Percentiles rank a stretch among this genome's conserved stretches.
Conservation (phyloP, 2,888 invertebrate species). For the Synanthedon formicaeformis region DNA sequence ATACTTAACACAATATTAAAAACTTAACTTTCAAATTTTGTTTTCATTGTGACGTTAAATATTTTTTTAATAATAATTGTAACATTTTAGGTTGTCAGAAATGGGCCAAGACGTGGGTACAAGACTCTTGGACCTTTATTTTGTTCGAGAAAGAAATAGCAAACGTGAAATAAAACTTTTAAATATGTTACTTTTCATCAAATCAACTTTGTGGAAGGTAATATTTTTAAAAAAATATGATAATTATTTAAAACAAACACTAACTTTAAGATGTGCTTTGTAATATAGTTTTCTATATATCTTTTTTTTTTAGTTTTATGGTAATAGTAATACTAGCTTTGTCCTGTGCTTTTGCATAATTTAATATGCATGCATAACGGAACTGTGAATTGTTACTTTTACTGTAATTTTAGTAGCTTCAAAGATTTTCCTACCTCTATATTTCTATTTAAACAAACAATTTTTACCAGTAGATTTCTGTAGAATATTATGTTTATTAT, state of each 20-base stretch:
- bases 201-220: constrained; percentile 97
- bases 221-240: neutral
- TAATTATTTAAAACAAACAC: no score
- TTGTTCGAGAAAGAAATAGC: constrained; percentile 91
- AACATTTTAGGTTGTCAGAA: constrained; percentile 82
- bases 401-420: neutral
- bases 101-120: constrained; percentile 96
- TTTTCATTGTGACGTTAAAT: no score
- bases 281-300: no score
- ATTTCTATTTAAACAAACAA: no score
- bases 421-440: neutral
- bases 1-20: no score
- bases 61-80: neutral
- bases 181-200: constrained; percentile 94
- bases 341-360: neutral
- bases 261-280: no score
- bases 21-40: no score
- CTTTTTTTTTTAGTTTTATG: neutral
- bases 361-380: no score
- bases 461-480: no score
- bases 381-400: no score
- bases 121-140: constrained; percentile 92
- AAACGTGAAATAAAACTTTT: constrained; percentile 95
- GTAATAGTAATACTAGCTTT: neutral
- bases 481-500: no score